Conservation (phyloP, 2,797 vertebrate species). For the Acipenser ruthenus region DNA sequence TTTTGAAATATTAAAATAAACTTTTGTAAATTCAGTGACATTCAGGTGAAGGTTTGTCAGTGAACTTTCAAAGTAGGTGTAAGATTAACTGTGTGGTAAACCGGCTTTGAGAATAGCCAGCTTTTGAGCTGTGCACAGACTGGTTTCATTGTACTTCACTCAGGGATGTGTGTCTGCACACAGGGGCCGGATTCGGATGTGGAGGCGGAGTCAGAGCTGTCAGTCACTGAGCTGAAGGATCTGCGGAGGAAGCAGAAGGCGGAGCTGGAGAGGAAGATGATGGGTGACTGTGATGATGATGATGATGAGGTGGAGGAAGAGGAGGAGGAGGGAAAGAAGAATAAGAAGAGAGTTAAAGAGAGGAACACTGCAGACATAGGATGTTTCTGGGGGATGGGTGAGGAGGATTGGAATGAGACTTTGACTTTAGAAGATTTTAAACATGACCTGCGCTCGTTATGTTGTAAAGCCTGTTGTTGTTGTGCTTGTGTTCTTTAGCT, state of each 20-base stretch:
- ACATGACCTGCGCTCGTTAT: not conserved
- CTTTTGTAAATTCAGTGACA: no score
- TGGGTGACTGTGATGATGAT: slow-evolving; percentile 84
- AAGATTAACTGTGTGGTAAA: no score
- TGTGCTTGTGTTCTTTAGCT: slow-evolving; percentile 40
- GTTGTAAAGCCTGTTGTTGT: not conserved
- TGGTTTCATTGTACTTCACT: no score
- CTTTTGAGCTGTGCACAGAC: no score
- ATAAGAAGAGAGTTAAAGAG: slow-evolving; percentile 14
- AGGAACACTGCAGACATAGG: slow-evolving; percentile 60
- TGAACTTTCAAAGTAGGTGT: no score
- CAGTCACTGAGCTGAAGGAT: slow-evolving; percentile 82
- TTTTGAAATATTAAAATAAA: no score
- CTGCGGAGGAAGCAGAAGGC: slow-evolving; percentile 66
- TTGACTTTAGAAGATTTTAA: not conserved
- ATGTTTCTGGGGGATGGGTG: slow-evolving; percentile 94
- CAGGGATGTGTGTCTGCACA: not conserved
- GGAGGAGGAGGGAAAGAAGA: slow-evolving; percentile 27
- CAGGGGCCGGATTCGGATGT: slow-evolving; percentile 90
- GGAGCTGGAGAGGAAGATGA: slow-evolving; percentile 81
- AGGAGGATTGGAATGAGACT: slow-evolving; percentile 25
- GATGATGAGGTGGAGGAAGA: slow-evolving; percentile 55
- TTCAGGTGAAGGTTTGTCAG: no score
- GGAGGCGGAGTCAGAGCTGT: slow-evolving; percentile 85
- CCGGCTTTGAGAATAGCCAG: no score